A percentile compares a stretch with the other conserved stretches of the same genome.
Conservation (phyloP, 2,797 vertebrate genomes). For the Dendrocincla fuliginosa region DNA sequence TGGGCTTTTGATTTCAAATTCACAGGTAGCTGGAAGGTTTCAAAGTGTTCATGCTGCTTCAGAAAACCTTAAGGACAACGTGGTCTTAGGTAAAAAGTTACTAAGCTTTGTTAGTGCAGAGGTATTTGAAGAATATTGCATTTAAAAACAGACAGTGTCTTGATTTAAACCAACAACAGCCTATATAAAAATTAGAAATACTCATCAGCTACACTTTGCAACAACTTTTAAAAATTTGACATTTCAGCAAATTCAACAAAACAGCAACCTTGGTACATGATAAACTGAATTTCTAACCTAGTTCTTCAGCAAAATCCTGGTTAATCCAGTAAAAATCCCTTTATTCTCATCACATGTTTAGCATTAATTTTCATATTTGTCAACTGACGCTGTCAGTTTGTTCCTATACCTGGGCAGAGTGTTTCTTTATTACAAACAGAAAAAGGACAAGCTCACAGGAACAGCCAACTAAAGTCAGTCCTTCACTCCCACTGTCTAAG, state of each 20-base stretch:
- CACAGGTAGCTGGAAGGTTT: background rate
- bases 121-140: background rate
- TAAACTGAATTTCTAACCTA: background rate
- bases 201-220: background rate
- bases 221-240: background rate
- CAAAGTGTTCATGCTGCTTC: background rate
- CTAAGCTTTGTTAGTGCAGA: background rate
- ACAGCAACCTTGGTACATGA: background rate
- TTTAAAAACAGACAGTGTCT: background rate
- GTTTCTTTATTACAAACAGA: background rate
- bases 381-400: background rate
- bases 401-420: background rate
- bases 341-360: background rate
- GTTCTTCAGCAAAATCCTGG: background rate
- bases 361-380: background rate
- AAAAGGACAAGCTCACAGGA: background rate
- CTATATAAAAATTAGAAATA: background rate
- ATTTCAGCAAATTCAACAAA: background rate
- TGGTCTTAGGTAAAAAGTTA: background rate
- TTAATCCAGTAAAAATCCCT: slow-evolving; percentile 11
- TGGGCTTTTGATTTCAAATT: background rate
- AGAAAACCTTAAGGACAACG: background rate
- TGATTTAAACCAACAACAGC: background rate
- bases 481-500: background rate
- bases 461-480: background rate